phyloP scores from a whole-genome alignment of 2,797 vertebrate species.

The Linurgus olivaceus region DNA sequence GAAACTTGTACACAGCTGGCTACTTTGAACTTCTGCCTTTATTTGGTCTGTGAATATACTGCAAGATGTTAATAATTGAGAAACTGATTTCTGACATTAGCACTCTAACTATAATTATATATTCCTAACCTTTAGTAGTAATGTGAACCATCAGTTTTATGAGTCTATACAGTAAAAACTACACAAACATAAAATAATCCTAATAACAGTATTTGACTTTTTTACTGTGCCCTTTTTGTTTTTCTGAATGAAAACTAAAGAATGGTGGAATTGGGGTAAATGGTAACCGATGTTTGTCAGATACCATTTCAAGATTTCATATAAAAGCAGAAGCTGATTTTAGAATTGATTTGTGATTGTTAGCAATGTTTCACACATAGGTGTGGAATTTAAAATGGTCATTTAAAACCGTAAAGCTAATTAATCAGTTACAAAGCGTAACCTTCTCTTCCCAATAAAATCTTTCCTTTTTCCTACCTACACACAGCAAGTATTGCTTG shows the following conservation, averaged over 20 bases:
- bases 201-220: neutral
- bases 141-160: neutral
- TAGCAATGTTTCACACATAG: neutral
- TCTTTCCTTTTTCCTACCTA: neutral
- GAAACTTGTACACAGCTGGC: neutral
- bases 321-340: neutral
- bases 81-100: neutral
- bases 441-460: neutral
- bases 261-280: neutral
- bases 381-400: neutral
- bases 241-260: neutral
- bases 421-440: neutral
- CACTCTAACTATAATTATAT: neutral
- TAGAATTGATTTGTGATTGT: neutral
- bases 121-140: neutral
- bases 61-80: neutral
- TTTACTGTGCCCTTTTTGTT: neutral
- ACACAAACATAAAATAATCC: neutral
- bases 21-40: neutral
- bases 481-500: fast-evolving
- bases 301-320: neutral
- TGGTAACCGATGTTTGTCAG: neutral
- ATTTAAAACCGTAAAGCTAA: neutral
- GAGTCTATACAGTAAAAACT: neutral
- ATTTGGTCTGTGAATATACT: neutral